These are phyloP conservation scores for Parazoanthus atlanticus DNA, from an alignment of 92 coral and sea anemone species.

Conservation along the genomic window DNA sequence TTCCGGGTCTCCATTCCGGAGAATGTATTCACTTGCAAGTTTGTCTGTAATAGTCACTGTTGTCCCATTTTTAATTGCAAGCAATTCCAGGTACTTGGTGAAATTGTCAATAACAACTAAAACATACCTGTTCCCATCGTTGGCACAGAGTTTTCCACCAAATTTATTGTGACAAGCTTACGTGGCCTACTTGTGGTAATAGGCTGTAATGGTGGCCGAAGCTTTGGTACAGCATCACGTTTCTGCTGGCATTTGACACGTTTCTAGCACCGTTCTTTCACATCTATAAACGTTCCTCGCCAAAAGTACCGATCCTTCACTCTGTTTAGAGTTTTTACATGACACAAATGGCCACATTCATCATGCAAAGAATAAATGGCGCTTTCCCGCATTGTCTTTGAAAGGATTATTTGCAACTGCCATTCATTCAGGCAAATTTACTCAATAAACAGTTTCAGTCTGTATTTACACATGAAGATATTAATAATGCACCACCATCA, in stretches of 20 bases:
- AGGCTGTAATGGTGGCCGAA: neutral
- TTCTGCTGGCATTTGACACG: neutral
- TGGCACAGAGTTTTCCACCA: neutral
- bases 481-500: too few species aligned
- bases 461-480: too few species aligned
- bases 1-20: slow-evolving; percentile 54
- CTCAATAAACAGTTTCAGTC: too few species aligned
- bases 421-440: too few species aligned
- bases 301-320: slow-evolving; percentile 27
- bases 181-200: too few species aligned
- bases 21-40: slow-evolving; percentile 11
- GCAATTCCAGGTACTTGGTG: neutral
- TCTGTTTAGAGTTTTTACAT: neutral
- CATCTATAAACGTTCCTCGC: slow-evolving; percentile 17
- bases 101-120: neutral
- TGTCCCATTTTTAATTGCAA: neutral
- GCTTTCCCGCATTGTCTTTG: slow-evolving; percentile 25
- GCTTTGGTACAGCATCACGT: neutral
- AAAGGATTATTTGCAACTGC: slow-evolving; percentile 21
- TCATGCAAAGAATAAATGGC: neutral
- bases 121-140: neutral
- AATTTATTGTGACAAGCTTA: too few species aligned
- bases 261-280: slow-evolving; percentile 22
- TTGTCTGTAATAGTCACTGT: slow-evolving; percentile 51
- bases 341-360: neutral